Evolutionary conservation across 2,888 invertebrate species (phyloP).

Genomic region (Dolichopus griseipennis): DNA sequence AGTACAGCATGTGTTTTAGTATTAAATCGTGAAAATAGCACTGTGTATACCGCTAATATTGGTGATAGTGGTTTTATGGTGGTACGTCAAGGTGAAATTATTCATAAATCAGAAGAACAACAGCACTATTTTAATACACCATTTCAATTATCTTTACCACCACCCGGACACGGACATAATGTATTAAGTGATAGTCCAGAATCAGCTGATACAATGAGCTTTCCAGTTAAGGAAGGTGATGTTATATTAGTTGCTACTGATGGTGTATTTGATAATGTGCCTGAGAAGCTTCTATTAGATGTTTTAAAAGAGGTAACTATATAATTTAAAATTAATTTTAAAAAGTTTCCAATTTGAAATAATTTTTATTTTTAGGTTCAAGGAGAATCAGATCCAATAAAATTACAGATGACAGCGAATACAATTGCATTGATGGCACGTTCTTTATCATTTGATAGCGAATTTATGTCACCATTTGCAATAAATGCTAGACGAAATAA

Average conservation of each 20-base stretch:
- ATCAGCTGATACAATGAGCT: slow-evolving; percentile 79
- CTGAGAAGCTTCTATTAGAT: slow-evolving; percentile 78
- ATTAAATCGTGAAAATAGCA: slow-evolving; percentile 79
- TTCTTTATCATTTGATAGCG: slow-evolving; percentile 86
- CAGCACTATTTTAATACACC: slow-evolving; percentile 99
- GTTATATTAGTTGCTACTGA: slow-evolving; percentile 93
- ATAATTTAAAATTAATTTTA: neutral
- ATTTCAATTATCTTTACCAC: slow-evolving; percentile 90
- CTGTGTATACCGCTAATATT: slow-evolving; percentile 91
- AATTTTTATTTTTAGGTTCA: slow-evolving; percentile 44
- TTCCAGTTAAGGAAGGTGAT: slow-evolving; percentile 82
- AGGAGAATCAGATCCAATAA: slow-evolving; percentile 62
- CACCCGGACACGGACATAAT: slow-evolving; percentile 76
- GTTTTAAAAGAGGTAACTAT: slow-evolving; percentile 61
- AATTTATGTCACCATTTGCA: slow-evolving; percentile 93
- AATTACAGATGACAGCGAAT: slow-evolving; percentile 85
- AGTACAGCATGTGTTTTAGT: slow-evolving; percentile 97
- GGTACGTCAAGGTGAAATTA: slow-evolving; percentile 73
- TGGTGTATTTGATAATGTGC: slow-evolving; percentile 97
- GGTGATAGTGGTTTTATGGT: slow-evolving; percentile 99
- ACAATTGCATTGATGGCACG: slow-evolving; percentile 93
- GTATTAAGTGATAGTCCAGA: slow-evolving; percentile 91
- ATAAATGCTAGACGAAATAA: slow-evolving; percentile 87
- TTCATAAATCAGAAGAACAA: slow-evolving; percentile 91
- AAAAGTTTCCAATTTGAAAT: neutral